Base-by-base conservation (phyloP, 2,888 invertebrate species). In the Entomobrya proxima region DNA sequence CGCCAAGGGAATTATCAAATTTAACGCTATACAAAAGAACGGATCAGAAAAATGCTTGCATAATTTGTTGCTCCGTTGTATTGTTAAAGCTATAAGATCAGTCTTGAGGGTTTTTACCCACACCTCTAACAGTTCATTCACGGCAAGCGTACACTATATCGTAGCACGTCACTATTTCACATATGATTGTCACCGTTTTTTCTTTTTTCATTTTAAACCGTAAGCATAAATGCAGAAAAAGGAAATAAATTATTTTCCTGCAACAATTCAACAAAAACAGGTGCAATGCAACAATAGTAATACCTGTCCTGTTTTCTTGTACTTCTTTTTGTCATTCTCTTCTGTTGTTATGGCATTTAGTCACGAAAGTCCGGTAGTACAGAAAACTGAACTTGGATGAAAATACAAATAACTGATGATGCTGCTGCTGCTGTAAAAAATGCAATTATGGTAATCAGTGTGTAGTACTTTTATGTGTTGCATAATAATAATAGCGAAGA, bases 291-390 rank as follows among this genome's bases (percentile, higher is more conserved):
- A 47, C 30, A 72, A 47, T 47, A 64, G 35, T 64, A 67, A 21
- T 52, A 18, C 18, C 3, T n/a, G n/a, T 52, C 2, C 18, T 52
- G 52, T 9, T 52, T 21, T 47, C 47, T 15, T 69, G 76, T 58
- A 55, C n/a, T 50, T 64, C 30, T 69, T 69, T 50, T 52, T 24
- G 21, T 69, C 15, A 15, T 58, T 30, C 13, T n/a, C n/a, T n/a
- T n/a, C n/a, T n/a, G n/a, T 15, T 61, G 21, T 79, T 74, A 83
- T 83, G 50, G 52, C 83, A 40, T 40, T 75, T 11, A 83, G 83
- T 83, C 83, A 83, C 83, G 83, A 40, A 75, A 47, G 75, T 74
- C 64, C 55, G 50, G 81, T 40, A 69, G 79, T 30, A 18, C 64
- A 69, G 44, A 58, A 32, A 61, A 40, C 37, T 67, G 18, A 35